Evolutionary conservation across 2,888 invertebrate species (phyloP), one percentile per base, ranked within the genome.

Genomic region (Quadroppia sp.): DNA sequence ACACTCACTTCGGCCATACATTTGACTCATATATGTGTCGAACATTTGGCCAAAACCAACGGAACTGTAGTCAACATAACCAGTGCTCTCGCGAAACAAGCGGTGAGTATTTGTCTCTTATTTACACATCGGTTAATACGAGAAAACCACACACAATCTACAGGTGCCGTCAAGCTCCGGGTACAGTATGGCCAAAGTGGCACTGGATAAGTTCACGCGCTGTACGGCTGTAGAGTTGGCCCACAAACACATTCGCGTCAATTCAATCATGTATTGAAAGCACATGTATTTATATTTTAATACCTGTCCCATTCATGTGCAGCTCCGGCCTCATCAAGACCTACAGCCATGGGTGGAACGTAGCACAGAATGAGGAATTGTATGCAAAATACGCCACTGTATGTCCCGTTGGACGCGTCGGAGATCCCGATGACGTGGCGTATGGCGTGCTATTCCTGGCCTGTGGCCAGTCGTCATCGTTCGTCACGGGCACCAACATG

Each of bases 21-120:
- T 15, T 69, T 75, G 23, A 74, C 42, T 15, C 71, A 67, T 23
- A 25, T 74, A n/a, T 32, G 40, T 11, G 67, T 45, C n/a, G 32
- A 61, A 45, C 56, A 67, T 74, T 48, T 75, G 74, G 71, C 74
- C n/a, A 73, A 75, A 45, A 64, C 67, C 4, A 74, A 73, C 6
- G 75, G 75, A n/a, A 20, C 4, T 28, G 74, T 75, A 40, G 42
- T 75, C 13, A 75, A 75, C 42, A 48, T 75, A 1, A 28, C 73
- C 0, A 73, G 74, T 71, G 20, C 17, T 20, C 42, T 48, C 3
- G 71, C 9, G 28, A 9, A 6, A 67, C 73, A 61, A 72, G 72
- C 25, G 36, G 4, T 36, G 36, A 20, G 20, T 20, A n/a, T 2
- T 69, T 59, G n/a, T 3, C 25, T 59, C 6, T 4, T 71, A 2